Evolutionary conservation across 92 coral and sea anemone genomes (phyloP).

Genomic region (Phenganax stokvisi): DNA sequence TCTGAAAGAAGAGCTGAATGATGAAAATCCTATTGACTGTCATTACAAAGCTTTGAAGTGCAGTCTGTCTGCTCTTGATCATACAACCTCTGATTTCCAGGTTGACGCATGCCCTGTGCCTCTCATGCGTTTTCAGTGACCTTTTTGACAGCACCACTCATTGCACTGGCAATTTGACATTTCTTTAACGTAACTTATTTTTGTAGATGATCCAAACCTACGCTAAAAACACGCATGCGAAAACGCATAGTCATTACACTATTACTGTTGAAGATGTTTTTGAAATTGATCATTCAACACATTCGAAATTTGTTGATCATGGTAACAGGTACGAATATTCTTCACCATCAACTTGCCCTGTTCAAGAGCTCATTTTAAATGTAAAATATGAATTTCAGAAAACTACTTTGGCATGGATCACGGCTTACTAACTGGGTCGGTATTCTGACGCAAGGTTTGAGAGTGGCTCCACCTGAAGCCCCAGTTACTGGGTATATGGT

Average conservation of each 20-base stretch:
- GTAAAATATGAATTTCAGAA: constrained; percentile 39
- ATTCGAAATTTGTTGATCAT: constrained; percentile 65
- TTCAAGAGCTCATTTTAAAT: not conserved
- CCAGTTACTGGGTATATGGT: constrained; percentile 99
- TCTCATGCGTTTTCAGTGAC: not conserved
- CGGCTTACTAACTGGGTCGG: constrained; percentile 97
- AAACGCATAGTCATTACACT: constrained; percentile 70
- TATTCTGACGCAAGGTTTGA: constrained; percentile 75
- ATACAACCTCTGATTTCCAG: constrained; percentile 67
- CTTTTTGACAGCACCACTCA: not conserved
- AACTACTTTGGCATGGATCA: constrained; percentile 96
- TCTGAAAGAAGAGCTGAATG: constrained; percentile 56
- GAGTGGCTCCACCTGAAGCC: constrained; percentile 97
- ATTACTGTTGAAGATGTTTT: constrained; percentile 78
- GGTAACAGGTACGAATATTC: constrained; percentile 67
- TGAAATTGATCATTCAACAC: constrained; percentile 62
- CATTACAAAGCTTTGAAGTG: constrained; percentile 83
- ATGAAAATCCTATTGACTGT: constrained; percentile 74
- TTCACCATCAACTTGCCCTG: not conserved
- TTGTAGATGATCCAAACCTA: constrained; percentile 77
- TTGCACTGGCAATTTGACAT: not conserved
- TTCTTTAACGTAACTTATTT: not conserved
- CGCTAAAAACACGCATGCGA: constrained; percentile 75
- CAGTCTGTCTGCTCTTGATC: constrained; percentile 65
- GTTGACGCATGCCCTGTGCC: constrained; percentile 29